These are phyloP conservation scores for Lasioglossum morio DNA, from an alignment of 2,888 invertebrate genomes.

Conservation along the genomic window DNA sequence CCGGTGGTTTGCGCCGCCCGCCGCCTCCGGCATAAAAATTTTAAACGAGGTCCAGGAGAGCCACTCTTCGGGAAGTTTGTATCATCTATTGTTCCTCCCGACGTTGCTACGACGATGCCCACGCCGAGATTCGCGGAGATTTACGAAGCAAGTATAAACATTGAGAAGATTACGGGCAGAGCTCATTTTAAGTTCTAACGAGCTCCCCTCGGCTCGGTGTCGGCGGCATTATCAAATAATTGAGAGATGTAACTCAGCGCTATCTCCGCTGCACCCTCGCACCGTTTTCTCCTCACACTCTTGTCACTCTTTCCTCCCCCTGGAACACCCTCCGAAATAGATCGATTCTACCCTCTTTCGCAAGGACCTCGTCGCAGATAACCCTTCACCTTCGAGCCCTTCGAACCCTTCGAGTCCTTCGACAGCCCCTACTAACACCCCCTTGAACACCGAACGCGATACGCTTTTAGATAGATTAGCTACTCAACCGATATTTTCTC, in stretches of 20 bases:
- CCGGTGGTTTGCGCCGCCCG: constrained; percentile 4
- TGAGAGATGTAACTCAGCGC: constrained; percentile 84
- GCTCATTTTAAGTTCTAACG: constrained; percentile 85
- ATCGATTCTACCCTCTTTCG: constrained; percentile 39
- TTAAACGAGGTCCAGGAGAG: constrained; percentile 53
- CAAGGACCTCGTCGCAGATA: constrained; percentile 3
- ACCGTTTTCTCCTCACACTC: constrained; percentile 49
- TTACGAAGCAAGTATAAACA: constrained; percentile 83
- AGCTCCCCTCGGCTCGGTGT: constrained; percentile 83
- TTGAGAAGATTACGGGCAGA: constrained; percentile 83
- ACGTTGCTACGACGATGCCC: constrained; percentile 60
- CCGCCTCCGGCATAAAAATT: constrained; percentile 45
- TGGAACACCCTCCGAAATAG: constrained; percentile 11
- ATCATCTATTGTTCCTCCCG: constrained; percentile 78
- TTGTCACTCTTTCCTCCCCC: constrained; percentile 60
- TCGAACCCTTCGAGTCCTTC: background rate
- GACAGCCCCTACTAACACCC: background rate
- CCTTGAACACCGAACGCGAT: background rate
- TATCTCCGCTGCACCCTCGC: constrained; percentile 79
- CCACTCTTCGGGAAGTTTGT: constrained; percentile 73
- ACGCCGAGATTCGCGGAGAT: constrained; percentile 78
- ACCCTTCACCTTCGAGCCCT: constrained; percentile 9
- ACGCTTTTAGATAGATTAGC: background rate
- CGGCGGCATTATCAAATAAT: constrained; percentile 85
- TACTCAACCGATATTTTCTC: background rate